Evolutionary conservation across 2,888 invertebrate genomes (phyloP).

Genomic region (Miltochrista miniata): DNA sequence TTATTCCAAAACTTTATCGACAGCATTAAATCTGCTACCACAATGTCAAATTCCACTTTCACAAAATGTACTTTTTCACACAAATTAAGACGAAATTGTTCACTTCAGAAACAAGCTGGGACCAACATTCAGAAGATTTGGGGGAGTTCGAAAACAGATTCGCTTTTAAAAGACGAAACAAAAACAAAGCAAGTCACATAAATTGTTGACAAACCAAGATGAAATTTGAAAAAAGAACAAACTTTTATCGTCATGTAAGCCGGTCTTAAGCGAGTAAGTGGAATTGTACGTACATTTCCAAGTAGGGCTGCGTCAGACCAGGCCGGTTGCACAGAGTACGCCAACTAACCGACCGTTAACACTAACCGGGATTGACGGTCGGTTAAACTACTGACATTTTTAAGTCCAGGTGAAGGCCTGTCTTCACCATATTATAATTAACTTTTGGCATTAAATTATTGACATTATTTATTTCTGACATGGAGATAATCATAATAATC

Average conservation of each 20-base stretch:
- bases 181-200: background rate
- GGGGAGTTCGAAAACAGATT: too few species aligned
- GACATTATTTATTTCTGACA: too few species aligned
- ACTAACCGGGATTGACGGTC: slow-evolving; percentile 2
- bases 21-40: background rate
- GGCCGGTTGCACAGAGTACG: slow-evolving; percentile 41
- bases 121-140: too few species aligned
- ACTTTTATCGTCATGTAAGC: slow-evolving; percentile 59
- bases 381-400: too few species aligned
- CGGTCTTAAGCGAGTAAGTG: slow-evolving; percentile 63
- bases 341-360: slow-evolving; percentile 21
- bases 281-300: slow-evolving; percentile 81
- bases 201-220: background rate
- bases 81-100: too few species aligned
- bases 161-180: too few species aligned
- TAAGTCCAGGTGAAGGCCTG: too few species aligned
- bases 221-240: slow-evolving; percentile 1
- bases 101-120: too few species aligned
- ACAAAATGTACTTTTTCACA: background rate
- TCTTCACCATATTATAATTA: too few species aligned
- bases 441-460: too few species aligned
- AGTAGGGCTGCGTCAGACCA: slow-evolving; percentile 72
- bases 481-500: too few species aligned
- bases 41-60: background rate
- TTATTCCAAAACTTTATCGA: too few species aligned